Conservation (phyloP, 2,888 invertebrate genomes). For the Morpho helenor region DNA sequence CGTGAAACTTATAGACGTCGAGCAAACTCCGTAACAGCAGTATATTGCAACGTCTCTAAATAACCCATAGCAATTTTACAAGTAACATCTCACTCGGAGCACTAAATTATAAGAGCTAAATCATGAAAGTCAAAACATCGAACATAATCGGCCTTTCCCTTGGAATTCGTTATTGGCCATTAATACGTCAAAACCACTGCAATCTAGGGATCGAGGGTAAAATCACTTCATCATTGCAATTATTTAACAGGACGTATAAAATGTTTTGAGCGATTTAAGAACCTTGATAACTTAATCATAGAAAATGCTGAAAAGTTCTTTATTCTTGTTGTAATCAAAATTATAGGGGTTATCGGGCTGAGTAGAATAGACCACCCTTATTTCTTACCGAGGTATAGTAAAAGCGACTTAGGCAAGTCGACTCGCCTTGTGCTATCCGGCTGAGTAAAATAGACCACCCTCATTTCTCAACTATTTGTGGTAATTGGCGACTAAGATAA, state of each 20-base stretch:
- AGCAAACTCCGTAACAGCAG: too few relatives aligned
- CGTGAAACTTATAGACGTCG: too few relatives aligned
- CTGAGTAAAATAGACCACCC: too few relatives aligned
- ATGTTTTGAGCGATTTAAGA: neutral
- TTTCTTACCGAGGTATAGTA: too few relatives aligned
- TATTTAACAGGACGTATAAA: slow-evolving; percentile 31
- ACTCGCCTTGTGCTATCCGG: too few relatives aligned
- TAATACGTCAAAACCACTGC: slow-evolving; percentile 45
- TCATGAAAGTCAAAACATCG: slow-evolving; percentile 40
- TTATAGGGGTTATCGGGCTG: too few relatives aligned
- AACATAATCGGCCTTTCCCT: slow-evolving; percentile 39
- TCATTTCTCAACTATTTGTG: too few relatives aligned
- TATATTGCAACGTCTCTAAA: slow-evolving; percentile 9
- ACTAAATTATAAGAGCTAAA: slow-evolving; percentile 32
- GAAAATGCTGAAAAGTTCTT: neutral
- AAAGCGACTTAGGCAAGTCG: too few relatives aligned
- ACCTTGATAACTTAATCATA: neutral
- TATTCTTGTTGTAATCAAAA: too few relatives aligned
- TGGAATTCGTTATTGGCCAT: slow-evolving; percentile 41
- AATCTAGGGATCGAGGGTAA: slow-evolving; percentile 43
- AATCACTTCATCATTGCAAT: slow-evolving; percentile 56
- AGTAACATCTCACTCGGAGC: slow-evolving; percentile 27
- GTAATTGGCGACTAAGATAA: too few relatives aligned
- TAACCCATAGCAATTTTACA: slow-evolving; percentile 25
- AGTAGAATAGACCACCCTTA: too few relatives aligned